phyloP scores from a whole-genome alignment of 2,797 vertebrate genomes.

The Leucoraja ocellata region DNA sequence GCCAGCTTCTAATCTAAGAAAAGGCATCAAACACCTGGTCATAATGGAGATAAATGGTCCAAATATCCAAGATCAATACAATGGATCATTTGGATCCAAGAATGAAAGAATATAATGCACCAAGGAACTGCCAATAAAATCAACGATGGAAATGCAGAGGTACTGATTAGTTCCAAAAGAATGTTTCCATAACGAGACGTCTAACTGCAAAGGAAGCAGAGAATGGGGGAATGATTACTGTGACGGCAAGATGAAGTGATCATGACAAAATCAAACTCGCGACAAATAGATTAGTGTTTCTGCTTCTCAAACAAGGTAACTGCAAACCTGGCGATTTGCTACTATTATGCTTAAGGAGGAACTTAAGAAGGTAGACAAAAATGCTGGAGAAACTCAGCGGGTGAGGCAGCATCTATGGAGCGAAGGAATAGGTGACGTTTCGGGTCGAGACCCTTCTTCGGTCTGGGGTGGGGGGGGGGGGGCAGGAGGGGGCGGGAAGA shows the following conservation, averaged over 20 bases:
- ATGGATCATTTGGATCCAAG: background rate
- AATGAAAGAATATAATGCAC: background rate
- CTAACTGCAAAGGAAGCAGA: background rate
- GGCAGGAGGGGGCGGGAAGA: too few species aligned
- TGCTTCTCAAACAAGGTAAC: background rate
- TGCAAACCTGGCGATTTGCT: background rate
- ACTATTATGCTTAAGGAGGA: background rate
- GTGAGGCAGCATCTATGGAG: too few species aligned
- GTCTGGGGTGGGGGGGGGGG: too few species aligned
- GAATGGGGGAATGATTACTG: background rate
- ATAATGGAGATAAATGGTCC: background rate
- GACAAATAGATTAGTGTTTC: background rate
- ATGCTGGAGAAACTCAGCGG: too few species aligned
- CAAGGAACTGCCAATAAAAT: slow-evolving; percentile 9
- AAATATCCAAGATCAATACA: background rate
- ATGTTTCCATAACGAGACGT: background rate
- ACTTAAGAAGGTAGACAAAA: too few species aligned
- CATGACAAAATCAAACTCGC: slow-evolving; percentile 7
- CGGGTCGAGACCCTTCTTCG: too few species aligned
- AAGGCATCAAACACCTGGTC: background rate
- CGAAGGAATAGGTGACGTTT: too few species aligned
- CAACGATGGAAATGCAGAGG: background rate
- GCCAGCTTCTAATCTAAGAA: background rate
- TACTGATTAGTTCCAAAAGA: background rate
- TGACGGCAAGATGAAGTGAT: background rate